phyloP scores from a whole-genome alignment of 2,113 vertebrate genomes.

The Megaceryle maxima region DNA sequence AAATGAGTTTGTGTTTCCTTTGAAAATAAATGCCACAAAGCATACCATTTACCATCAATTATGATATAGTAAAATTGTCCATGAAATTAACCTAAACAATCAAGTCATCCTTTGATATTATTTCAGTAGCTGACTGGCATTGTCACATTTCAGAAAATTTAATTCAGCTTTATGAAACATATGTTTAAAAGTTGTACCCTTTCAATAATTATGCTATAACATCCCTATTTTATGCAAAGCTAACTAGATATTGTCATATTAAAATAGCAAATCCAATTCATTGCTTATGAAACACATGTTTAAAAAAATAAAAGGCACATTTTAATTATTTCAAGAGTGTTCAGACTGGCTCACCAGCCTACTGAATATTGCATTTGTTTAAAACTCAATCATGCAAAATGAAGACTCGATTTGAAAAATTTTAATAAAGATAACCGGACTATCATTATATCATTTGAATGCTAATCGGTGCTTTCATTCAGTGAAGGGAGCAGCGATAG shows the following conservation, averaged over 20 bases:
- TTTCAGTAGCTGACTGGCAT: slow-evolving; percentile 83
- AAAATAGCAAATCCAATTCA: slow-evolving; percentile 98
- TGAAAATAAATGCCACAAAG: background rate
- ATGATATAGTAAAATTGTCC: background rate
- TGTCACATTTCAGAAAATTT: slow-evolving; percentile 93
- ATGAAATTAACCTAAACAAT: slow-evolving; percentile 65
- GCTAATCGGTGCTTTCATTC: slow-evolving; percentile 97
- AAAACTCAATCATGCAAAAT: slow-evolving; percentile 99
- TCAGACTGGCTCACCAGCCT: slow-evolving; percentile 82
- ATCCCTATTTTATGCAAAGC: slow-evolving; percentile 93
- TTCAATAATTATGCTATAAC: slow-evolving; percentile 98
- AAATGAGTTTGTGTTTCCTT: background rate
- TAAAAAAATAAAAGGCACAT: slow-evolving; percentile 90
- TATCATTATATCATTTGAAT: slow-evolving; percentile 99
- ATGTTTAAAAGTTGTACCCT: slow-evolving; percentile 97
- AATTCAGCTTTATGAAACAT: slow-evolving; percentile 94
- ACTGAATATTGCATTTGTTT: slow-evolving; percentile 99
- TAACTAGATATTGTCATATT: slow-evolving; percentile 96
- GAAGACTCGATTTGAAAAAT: slow-evolving; percentile 99
- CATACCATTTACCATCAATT: slow-evolving; percentile 24
- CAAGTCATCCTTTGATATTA: slow-evolving; percentile 77
- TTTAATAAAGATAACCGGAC: slow-evolving; percentile 99
- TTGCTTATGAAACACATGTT: slow-evolving; percentile 99
- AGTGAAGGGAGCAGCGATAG: slow-evolving; percentile 85
- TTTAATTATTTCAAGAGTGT: slow-evolving; percentile 97